Percentiles rank a stretch among this genome's conserved stretches.
Evolutionary conservation across 2,797 vertebrate genomes (phyloP).

Genomic region (Bovichtus diacanthus): DNA sequence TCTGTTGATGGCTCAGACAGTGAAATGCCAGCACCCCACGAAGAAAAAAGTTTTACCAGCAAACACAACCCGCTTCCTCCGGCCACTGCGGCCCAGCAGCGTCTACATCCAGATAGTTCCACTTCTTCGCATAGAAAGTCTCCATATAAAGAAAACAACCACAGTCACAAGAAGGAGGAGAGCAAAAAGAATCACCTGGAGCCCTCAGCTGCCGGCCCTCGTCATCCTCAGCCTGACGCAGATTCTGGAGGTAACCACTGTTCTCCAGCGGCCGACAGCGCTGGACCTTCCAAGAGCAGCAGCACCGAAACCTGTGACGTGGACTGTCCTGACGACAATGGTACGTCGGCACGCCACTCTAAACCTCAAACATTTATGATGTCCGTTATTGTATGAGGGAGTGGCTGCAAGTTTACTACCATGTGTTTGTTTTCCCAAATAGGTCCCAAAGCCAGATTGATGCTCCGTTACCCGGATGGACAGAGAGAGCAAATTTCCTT

Average conservation of each 20-base stretch:
- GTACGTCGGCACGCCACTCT: constrained; percentile 71
- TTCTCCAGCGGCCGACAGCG: constrained; percentile 76
- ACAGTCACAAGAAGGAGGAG: constrained; percentile 94
- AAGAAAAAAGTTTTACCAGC: constrained; percentile 70
- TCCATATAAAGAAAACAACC: constrained; percentile 93
- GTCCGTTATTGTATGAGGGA: background rate
- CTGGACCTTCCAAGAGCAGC: constrained; percentile 81
- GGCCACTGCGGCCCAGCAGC: constrained; percentile 66
- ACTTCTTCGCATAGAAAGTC: constrained; percentile 91
- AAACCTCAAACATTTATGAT: background rate
- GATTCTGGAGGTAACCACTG: constrained; percentile 86
- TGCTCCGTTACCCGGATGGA: constrained; percentile 98
- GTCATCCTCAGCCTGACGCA: constrained; percentile 83
- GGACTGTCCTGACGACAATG: constrained; percentile 89
- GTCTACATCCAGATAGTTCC: constrained; percentile 79
- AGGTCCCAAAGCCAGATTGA: constrained; percentile 99
- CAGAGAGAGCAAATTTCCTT: constrained; percentile 97
- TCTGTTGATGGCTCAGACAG: constrained; percentile 96
- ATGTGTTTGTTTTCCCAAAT: constrained; percentile 5
- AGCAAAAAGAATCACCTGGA: constrained; percentile 92
- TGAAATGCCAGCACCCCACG: constrained; percentile 79
- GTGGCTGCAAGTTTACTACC: background rate
- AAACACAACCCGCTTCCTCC: constrained; percentile 62
- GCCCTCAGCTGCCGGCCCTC: constrained; percentile 73
- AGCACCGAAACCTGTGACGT: constrained; percentile 80